Evolutionary conservation across 2,888 invertebrate species (phyloP), one percentile per base, ranked within the genome.

Genomic region (Standfussiana lucernea): DNA sequence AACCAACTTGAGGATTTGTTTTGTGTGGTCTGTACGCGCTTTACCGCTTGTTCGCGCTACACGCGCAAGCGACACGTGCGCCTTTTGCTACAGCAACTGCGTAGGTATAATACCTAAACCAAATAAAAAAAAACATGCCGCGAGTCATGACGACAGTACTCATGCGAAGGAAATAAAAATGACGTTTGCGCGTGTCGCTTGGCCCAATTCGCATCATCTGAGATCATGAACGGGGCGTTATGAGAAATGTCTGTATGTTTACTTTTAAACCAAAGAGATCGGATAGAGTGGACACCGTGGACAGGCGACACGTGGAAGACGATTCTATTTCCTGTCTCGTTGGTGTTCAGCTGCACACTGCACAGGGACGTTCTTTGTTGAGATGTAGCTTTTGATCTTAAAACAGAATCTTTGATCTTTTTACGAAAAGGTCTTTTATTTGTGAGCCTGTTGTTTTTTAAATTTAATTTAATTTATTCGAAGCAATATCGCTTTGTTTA

Each of bases 241-340:
- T 21, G 21, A 59, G 5, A n/a, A 37, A 40, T 40, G 11, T 59
- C 2, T 37, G 32, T 11, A 32, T 61, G 7, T 69, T 80, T 68
- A 24, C 79, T 61, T 69, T 56, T 15, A 11, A 70, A 65, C 42
- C 47, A 32, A 72, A 64, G 62, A 35, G 62, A 15, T 72, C 37
- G 45, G 21, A 8, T 21, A 10, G 8, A 32, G 62, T 32, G 56
- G 64, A n/a, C n/a, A 65, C 62, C 32, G 72, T 18, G 70, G 66
- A 40, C 75, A 72, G 42, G 53, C 24, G 24, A 45, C 62, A 53
- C 77, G 37, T 21, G 45, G 40, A 35, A 66, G 35, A 73, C 61
- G 76, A 72, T 66, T 79, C 69, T 47, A 79, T 84, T 86, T 83
- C 84, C 80, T 67, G 68, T 74, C 53, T 68, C 65, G 62, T 77